Evolutionary conservation across 2,113 vertebrate genomes (phyloP), one percentile per base, ranked within the genome.

Genomic region (Callionymus lyra): DNA sequence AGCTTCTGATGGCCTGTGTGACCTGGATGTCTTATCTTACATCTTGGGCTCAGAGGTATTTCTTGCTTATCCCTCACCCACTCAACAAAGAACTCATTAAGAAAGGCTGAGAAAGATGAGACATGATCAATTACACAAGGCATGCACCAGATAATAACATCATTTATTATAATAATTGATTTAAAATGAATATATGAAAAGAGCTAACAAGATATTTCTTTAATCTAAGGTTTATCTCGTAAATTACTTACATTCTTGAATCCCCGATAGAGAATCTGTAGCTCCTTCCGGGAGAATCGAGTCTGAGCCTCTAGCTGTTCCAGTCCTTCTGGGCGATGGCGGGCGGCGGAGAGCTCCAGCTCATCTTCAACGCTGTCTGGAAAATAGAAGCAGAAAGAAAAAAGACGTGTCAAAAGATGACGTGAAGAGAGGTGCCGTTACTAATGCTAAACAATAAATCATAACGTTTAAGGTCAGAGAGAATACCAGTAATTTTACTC

Each of bases 321-420:
- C 53, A 99, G 85, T 44, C 87, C 90, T 79, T 99, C 95, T 1
- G 95, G 95, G 63, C 93, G 92, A 76, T 99, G 94, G 56, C 95
- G 91, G 53, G 94, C 91, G 0, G 91, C 87, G 16, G 95, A 92
- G 66, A 92, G 88, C 76, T 99, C 95, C 69, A 98, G 85, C 73
- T 99, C 95, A 89, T 99, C 95, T 87, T 99, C 95, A 39, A 96
- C 84, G 55, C 91, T 98, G 79, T 98, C 95, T 99, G 85, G 37
- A 45, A 9, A 49, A 59, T 31, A 58, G n/a, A 45, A 42, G 43
- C 34, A 31, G n/a, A 16, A 8, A 16, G 21, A 27, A n/a, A n/a
- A n/a, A 27, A 27, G 21, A 27, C 21, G 4, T 27, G 21, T n/a
- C n/a, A n/a, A 27, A 27, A 27, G 21, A 27, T 4, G 4, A 27